Evolutionary conservation across 2,113 vertebrate species (phyloP), one percentile per base, ranked within the genome.

Genomic region (Sebastes schlegelii): DNA sequence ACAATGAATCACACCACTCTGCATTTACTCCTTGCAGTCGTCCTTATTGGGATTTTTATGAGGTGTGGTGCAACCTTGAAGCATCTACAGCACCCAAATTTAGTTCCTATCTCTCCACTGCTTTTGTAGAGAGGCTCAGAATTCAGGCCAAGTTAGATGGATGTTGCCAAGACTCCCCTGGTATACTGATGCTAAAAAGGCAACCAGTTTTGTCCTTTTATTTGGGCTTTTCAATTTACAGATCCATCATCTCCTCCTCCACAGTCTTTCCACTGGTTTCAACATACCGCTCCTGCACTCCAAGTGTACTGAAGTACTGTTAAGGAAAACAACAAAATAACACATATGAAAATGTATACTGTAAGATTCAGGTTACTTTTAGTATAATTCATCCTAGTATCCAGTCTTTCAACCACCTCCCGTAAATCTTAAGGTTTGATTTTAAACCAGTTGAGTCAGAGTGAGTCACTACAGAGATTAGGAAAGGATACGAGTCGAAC

Each of bases 401-500:
- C 81, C 60, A 6, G 43, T 40, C 42, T 71, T 66, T 67, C 42
- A 74, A 26, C 54, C 49, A 42, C 6, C 6, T 89, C 74, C 74
- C 0, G 7, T 81, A 69, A 81, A 88, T 52, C 46, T 74, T 70
- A 26, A 68, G 52, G 72, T 74, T 77, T 73, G 57, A 74, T 72
- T 70, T 83, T 48, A 77, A 88, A 87, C 19, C 71, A 80, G 55
- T 84, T 91, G 91, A 92, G 88, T 92, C 89, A 92, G 54, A 55
- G 60, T 89, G 89, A 92, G 87, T 93, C 92, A 92, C 74, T 26
- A 10, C 40, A 48, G 49, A 8, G 61, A 85, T 83, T 55, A 7
- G 72, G 55, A 69, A 97, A 98, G 98, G 98, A 99, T 99, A 99
- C 97, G 96, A 96, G 57, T 91, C 85, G 23, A 99, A 99, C 87